A percentile compares a stretch with the other conserved stretches of the same genome.
phyloP scores from a whole-genome alignment of 2,888 invertebrate genomes.

The Bugula neritina region DNA sequence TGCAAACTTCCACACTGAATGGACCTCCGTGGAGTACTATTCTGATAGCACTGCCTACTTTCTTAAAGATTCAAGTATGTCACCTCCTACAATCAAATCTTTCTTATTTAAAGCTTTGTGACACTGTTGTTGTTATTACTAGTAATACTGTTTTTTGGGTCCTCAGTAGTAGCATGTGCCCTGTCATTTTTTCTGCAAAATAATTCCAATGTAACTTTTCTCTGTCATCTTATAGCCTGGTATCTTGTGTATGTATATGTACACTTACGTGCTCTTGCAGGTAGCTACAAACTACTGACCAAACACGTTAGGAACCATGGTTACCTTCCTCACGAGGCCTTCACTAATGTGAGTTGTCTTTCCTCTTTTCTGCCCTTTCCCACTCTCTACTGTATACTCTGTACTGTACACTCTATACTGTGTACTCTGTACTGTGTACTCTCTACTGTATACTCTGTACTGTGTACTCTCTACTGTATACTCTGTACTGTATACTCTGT shows the following conservation, averaged over 20 bases:
- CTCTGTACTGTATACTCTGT: neutral
- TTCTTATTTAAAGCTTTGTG: no score
- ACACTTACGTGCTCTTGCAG: no score
- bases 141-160: no score
- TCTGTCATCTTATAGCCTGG: no score
- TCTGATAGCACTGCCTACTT: neutral
- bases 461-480: neutral
- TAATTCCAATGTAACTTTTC: no score
- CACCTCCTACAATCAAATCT: no score
- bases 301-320: neutral
- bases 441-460: neutral
- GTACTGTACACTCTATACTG: neutral
- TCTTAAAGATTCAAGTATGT: neutral
- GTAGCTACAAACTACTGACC: neutral
- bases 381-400: neutral
- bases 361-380: neutral
- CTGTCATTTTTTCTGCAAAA: no score
- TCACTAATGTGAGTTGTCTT: neutral
- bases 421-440: neutral
- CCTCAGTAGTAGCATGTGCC: no score
- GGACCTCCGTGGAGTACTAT: neutral
- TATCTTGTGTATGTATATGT: no score
- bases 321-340: neutral
- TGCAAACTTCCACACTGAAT: slow-evolving; percentile 10
- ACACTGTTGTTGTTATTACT: no score